phyloP scores from a whole-genome alignment of 2,113 vertebrate genomes.

The Channa maculata region DNA sequence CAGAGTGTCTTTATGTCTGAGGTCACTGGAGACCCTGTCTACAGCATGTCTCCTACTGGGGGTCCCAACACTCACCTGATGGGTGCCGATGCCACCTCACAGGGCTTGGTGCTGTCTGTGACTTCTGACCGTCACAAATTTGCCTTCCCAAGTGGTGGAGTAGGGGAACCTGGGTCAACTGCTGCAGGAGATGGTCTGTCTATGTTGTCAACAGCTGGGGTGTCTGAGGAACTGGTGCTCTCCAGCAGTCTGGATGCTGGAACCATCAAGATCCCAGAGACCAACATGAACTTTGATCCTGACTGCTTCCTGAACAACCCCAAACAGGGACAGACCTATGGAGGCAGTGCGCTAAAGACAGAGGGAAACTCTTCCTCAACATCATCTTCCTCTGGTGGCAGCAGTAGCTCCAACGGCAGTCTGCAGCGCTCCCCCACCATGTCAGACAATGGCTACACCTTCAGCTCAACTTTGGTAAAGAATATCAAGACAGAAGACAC shows the following conservation, averaged over 20 bases:
- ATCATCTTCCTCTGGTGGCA: constrained; percentile 76
- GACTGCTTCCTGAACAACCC: constrained; percentile 99
- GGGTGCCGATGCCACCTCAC: constrained; percentile 90
- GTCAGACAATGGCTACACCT: constrained; percentile 88
- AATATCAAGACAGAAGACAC: constrained; percentile 98
- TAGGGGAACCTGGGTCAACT: constrained; percentile 74
- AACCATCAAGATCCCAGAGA: constrained; percentile 93
- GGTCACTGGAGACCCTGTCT: constrained; percentile 94
- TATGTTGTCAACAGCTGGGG: constrained; percentile 90
- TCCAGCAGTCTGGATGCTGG: constrained; percentile 94
- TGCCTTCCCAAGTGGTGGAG: constrained; percentile 90
- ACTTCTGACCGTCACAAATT: constrained; percentile 97
- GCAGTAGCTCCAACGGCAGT: constrained; percentile 82
- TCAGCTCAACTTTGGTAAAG: constrained; percentile 90
- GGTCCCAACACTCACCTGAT: constrained; percentile 95
- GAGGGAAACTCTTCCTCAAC: constrained; percentile 84
- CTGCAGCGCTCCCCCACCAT: constrained; percentile 89
- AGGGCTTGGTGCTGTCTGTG: constrained; percentile 93
- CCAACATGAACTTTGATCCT: constrained; percentile 98
- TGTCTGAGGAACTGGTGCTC: constrained; percentile 96
- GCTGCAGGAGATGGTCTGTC: constrained; percentile 87
- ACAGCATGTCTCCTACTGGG: constrained; percentile 95
- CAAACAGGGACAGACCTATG: constrained; percentile 99
- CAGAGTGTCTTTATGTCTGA: constrained; percentile 99
- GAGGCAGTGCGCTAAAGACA: constrained; percentile 93